phyloP scores from a whole-genome alignment of 1,140 invertebrate genomes.

The Drosophila melanica region DNA sequence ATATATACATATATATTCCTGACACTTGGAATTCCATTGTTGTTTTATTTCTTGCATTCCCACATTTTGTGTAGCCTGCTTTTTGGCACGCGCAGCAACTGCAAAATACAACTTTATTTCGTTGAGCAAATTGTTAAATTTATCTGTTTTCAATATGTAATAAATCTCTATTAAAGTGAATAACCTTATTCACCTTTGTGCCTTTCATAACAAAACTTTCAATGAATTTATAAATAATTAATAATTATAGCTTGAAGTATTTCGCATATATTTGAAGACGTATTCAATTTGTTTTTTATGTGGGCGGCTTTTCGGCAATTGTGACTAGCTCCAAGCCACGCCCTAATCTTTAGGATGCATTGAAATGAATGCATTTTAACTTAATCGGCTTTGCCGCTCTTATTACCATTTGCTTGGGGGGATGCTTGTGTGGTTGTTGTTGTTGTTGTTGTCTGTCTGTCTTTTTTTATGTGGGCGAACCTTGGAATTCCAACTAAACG shows the following conservation, averaged over 20 bases:
- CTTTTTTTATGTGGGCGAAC: not conserved
- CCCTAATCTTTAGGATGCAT: not conserved
- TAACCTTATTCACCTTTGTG: too few species aligned
- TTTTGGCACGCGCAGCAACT: not conserved
- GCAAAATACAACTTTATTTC: not conserved
- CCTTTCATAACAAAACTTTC: too few species aligned
- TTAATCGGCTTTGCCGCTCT: not conserved
- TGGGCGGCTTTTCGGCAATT: too few species aligned
- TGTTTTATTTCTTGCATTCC: not conserved
- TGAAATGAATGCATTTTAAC: constrained; percentile 18
- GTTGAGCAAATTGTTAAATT: not conserved
- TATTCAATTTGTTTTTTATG: too few species aligned
- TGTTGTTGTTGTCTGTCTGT: constrained; percentile 1
- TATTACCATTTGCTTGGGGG: not conserved
- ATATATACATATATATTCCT: not conserved
- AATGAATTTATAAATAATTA: too few species aligned
- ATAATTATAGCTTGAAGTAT: too few species aligned
- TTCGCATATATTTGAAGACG: too few species aligned
- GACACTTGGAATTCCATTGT: not conserved
- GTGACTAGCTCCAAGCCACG: too few species aligned
- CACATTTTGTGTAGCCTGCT: not conserved
- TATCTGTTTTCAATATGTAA: not conserved
- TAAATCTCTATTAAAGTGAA: not conserved
- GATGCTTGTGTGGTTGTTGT: constrained; percentile 5
- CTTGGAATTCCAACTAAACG: constrained; percentile 26